phyloP scores from a whole-genome alignment of 2,888 invertebrate species.

The Polydrusus cervinus region DNA sequence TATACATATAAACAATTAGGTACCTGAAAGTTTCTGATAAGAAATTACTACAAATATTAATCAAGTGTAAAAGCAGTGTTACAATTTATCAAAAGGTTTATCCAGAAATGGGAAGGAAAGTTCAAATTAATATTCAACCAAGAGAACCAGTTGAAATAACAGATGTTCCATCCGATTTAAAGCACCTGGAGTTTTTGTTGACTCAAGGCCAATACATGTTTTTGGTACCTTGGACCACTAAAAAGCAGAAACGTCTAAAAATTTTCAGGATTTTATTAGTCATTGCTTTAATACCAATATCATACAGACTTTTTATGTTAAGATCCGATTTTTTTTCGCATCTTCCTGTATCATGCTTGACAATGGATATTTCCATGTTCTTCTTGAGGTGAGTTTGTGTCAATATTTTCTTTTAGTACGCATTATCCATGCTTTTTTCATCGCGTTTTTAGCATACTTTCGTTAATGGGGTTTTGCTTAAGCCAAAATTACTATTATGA shows the following conservation, averaged over 20 bases:
- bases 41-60: no score
- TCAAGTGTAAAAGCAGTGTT: no score
- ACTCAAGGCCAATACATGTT: conserved; percentile 42
- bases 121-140: background rate
- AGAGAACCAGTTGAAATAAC: background rate
- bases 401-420: no score
- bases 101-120: background rate
- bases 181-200: conserved; percentile 27
- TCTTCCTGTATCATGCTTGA: conserved; percentile 40
- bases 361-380: conserved; percentile 41
- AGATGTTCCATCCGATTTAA: conserved; percentile 31
- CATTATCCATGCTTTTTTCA: background rate
- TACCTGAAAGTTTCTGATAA: no score
- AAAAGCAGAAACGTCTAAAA: conserved; percentile 6
- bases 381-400: conserved; percentile 23
- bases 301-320: conserved; percentile 26
- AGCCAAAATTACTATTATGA: conserved; percentile 30
- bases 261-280: conserved; percentile 28
- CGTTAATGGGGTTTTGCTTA: conserved; percentile 27
- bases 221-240: conserved; percentile 29
- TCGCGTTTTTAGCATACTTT: conserved; percentile 36
- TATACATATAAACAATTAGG: no score
- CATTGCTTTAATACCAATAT: conserved; percentile 14
- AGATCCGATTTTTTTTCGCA: conserved; percentile 22
- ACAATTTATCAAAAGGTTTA: background rate